Conservation (phyloP, 2,797 vertebrate species). For the Sternotherus odoratus region DNA sequence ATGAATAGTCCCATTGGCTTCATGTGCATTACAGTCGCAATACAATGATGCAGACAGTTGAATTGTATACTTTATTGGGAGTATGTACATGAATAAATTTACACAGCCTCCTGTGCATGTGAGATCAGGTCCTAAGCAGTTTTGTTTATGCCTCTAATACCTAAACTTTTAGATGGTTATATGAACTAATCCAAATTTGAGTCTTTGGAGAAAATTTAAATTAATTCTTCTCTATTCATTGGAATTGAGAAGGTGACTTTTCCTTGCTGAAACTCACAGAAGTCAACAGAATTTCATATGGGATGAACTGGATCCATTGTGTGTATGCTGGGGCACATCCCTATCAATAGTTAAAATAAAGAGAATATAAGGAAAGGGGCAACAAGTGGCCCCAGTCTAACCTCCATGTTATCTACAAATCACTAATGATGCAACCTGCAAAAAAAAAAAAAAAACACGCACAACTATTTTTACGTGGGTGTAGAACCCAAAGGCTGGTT, state of each 20-base stretch:
- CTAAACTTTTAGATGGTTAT: not conserved
- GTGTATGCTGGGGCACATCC: rapidly evolving
- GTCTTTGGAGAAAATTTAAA: not conserved
- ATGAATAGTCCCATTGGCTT: not conserved
- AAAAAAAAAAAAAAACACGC: not conserved
- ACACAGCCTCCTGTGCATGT: not conserved
- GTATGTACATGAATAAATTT: not conserved
- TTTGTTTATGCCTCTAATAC: not conserved
- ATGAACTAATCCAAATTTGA: not conserved
- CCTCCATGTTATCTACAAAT: not conserved
- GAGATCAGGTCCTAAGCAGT: not conserved
- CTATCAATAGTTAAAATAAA: not conserved
- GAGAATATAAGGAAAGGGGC: not conserved
- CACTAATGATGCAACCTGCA: not conserved
- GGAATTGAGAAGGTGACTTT: not conserved
- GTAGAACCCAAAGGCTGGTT: not conserved
- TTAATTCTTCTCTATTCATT: not conserved
- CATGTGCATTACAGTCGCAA: not conserved
- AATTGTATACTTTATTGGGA: not conserved
- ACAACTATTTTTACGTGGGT: not conserved
- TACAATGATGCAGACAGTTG: not conserved
- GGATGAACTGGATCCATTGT: rapidly evolving
- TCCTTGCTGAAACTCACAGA: not conserved
- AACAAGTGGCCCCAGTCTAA: not conserved
- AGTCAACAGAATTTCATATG: rapidly evolving